A percentile compares a stretch with the other conserved stretches of the same genome.
phyloP scores from a whole-genome alignment of 2,797 vertebrate genomes.

The Typhlichthys subterraneus region DNA sequence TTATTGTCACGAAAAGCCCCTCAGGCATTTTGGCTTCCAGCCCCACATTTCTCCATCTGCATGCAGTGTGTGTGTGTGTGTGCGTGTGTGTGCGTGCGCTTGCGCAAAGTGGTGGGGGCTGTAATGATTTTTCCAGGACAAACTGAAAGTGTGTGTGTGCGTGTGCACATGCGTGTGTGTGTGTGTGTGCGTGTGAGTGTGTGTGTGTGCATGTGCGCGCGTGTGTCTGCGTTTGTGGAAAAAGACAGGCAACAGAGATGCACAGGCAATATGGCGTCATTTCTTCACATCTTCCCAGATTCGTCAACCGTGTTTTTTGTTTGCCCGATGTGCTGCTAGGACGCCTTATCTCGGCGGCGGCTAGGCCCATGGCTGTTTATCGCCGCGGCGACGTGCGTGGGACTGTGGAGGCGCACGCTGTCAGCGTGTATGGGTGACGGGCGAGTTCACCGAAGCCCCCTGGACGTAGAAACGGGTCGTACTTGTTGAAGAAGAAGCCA shows the following conservation, averaged over 20 bases:
- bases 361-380: constrained; percentile 67
- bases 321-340: constrained; percentile 68
- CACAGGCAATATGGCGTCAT: constrained; percentile 47
- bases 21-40: constrained; percentile 66
- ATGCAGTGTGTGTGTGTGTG: constrained; percentile 47
- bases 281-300: constrained; percentile 57
- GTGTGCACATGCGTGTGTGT: constrained; percentile 18
- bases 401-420: constrained; percentile 52
- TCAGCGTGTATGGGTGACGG: constrained; percentile 67
- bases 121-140: constrained; percentile 77
- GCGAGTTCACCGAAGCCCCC: constrained; percentile 67
- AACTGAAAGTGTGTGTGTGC: constrained; percentile 46
- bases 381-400: constrained; percentile 53
- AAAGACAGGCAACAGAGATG: constrained; percentile 40
- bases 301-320: constrained; percentile 64
- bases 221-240: constrained; percentile 27
- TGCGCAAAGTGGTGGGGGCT: constrained; percentile 37
- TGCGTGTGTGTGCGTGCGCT: not conserved
- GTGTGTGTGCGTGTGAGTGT: constrained; percentile 12
- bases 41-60: constrained; percentile 67
- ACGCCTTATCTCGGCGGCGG: constrained; percentile 58
- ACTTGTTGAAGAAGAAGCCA: constrained; percentile 28
- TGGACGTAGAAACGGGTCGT: constrained; percentile 48
- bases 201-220: not conserved
- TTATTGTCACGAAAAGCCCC: constrained; percentile 74